Evolutionary conservation across 2,888 invertebrate genomes (phyloP).

Genomic region (Acronicta leporina): DNA sequence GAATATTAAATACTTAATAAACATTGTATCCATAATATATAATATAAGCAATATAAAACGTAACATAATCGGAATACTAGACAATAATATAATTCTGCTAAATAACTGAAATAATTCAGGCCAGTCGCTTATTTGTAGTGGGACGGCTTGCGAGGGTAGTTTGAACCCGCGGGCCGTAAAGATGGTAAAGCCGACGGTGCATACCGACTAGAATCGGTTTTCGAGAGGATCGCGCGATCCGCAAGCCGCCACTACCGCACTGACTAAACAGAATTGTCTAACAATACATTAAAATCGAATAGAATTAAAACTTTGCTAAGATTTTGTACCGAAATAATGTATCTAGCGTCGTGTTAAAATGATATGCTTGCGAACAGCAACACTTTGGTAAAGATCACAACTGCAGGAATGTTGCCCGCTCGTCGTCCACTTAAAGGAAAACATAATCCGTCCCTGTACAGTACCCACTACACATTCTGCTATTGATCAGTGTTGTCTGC

Average conservation of each 20-base stretch:
- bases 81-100: constrained; percentile 89
- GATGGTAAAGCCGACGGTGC: constrained; percentile 66
- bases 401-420: constrained; percentile 74
- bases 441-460: constrained; percentile 61
- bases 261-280: constrained; percentile 82
- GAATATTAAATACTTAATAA: constrained; percentile 88
- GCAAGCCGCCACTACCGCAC: constrained; percentile 72
- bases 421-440: constrained; percentile 69
- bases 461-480: constrained; percentile 86
- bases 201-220: constrained; percentile 78
- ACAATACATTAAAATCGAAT: constrained; percentile 85
- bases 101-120: constrained; percentile 87
- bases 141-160: constrained; percentile 44
- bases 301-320: constrained; percentile 84
- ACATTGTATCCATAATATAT: constrained; percentile 87
- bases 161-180: constrained; percentile 53
- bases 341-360: constrained; percentile 85
- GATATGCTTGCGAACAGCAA: constrained; percentile 87
- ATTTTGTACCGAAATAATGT: constrained; percentile 85
- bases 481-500: constrained; percentile 83
- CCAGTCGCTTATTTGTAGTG: constrained; percentile 72
- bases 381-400: constrained; percentile 85
- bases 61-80: constrained; percentile 89
- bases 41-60: constrained; percentile 89
- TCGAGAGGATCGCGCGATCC: constrained; percentile 36